Conservation (phyloP, 2,797 vertebrate genomes). For the Rhinophrynus dorsalis region DNA sequence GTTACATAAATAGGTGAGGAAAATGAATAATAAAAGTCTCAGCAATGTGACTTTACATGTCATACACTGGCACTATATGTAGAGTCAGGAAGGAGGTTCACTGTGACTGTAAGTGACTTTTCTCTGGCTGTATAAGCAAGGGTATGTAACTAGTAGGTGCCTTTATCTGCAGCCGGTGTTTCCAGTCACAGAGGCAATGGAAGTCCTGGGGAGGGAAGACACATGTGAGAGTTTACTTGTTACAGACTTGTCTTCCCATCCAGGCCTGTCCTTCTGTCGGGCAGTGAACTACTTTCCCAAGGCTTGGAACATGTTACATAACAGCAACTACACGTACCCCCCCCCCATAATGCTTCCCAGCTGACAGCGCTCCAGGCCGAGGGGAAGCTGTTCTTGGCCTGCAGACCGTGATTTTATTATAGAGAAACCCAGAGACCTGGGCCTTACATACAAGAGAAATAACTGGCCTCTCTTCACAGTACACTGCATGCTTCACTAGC, state of each 20-base stretch:
- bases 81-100: too few species aligned
- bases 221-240: not conserved
- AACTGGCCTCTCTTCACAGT: too few species aligned
- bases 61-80: too few species aligned
- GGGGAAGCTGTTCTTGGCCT: constrained; percentile 3
- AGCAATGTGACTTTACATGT: too few species aligned
- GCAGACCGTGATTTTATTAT: not conserved
- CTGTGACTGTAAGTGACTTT: too few species aligned
- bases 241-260: not conserved
- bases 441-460: too few species aligned
- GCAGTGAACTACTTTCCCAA: not conserved
- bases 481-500: too few species aligned
- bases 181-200: constrained; percentile 1
- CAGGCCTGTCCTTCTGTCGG: constrained; percentile 1
- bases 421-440: too few species aligned
- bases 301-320: constrained; percentile 22
- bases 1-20: too few species aligned
- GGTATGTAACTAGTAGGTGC: not conserved
- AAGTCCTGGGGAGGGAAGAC: not conserved
- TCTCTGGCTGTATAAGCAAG: not conserved
- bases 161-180: too few species aligned
- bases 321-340: too few species aligned
- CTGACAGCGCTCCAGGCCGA: not conserved
- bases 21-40: too few species aligned
- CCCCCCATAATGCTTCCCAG: not conserved